Evolutionary conservation across 2,113 vertebrate species (phyloP).

Genomic region (Aegithalos caudatus): DNA sequence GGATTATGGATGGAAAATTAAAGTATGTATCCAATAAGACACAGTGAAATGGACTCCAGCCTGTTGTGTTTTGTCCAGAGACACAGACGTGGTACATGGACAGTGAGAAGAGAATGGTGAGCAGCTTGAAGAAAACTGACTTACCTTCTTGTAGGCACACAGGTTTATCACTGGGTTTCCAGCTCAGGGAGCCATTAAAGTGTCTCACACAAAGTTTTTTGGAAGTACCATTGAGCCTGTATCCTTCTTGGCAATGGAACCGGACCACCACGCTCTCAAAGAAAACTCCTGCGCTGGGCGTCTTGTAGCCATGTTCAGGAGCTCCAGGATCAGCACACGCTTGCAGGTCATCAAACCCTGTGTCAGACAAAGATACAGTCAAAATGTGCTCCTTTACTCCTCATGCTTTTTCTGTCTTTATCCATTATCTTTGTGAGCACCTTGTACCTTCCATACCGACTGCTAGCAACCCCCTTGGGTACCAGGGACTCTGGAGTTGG

Average conservation of each 20-base stretch:
- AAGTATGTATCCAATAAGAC: background rate
- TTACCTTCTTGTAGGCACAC: conserved; percentile 84
- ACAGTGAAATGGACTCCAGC: background rate
- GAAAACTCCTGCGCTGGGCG: conserved; percentile 75
- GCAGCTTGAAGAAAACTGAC: background rate
- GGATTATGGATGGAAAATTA: background rate
- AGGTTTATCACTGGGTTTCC: conserved; percentile 80
- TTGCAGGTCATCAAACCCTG: conserved; percentile 74
- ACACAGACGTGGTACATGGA: background rate
- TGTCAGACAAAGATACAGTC: background rate
- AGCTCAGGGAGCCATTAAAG: conserved; percentile 79
- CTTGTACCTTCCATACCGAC: background rate
- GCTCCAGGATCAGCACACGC: conserved; percentile 79
- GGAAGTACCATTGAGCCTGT: conserved; percentile 79
- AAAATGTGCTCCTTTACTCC: background rate
- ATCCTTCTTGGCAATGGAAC: conserved; percentile 82
- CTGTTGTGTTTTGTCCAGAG: background rate
- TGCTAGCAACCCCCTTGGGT: background rate
- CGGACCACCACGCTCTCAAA: conserved; percentile 78
- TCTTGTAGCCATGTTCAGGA: conserved; percentile 81
- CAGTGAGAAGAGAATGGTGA: background rate
- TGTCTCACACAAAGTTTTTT: conserved; percentile 80
- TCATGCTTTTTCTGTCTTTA: background rate
- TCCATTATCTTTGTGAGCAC: background rate
- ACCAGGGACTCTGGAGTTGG: background rate